Evolutionary conservation across 2,113 vertebrate species (phyloP).

Genomic region (Cebus imitator): DNA sequence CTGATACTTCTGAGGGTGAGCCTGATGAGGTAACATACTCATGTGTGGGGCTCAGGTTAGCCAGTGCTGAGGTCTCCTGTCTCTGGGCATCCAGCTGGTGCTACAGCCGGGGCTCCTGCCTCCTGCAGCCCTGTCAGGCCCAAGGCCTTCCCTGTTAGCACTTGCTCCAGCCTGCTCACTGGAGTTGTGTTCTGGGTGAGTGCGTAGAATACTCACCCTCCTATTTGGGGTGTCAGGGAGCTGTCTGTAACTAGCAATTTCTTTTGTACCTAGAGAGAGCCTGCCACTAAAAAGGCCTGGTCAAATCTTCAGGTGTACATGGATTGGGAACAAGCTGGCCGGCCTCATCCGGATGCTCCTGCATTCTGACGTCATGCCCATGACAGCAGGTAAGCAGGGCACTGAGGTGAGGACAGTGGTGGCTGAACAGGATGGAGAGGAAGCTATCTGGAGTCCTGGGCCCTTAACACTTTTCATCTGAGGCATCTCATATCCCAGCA

Average conservation of each 20-base stretch:
- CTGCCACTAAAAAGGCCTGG: constrained; percentile 92
- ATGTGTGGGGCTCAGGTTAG: no score
- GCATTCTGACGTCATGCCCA: constrained; percentile 93
- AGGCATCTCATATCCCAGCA: not conserved
- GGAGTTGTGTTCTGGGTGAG: not conserved
- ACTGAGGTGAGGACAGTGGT: not conserved
- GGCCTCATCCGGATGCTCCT: constrained; percentile 93
- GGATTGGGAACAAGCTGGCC: constrained; percentile 95
- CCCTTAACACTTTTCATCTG: not conserved
- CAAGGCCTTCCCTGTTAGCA: not conserved
- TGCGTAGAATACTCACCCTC: not conserved
- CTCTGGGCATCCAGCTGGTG: not conserved
- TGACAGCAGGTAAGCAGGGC: constrained; percentile 90
- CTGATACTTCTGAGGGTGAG: not conserved
- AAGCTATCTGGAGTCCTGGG: not conserved
- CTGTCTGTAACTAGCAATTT: not conserved
- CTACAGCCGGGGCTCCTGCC: rapidly evolving
- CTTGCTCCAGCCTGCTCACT: not conserved
- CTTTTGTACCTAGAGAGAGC: constrained; percentile 86
- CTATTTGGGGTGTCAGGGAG: rapidly evolving
- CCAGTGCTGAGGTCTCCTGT: not conserved
- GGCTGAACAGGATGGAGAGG: not conserved
- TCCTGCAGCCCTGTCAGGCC: not conserved
- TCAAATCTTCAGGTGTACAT: constrained; percentile 95
- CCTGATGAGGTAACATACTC: not conserved